A percentile compares a stretch with the other conserved stretches of the same genome.
Evolutionary conservation across 1,140 invertebrate species (phyloP).

Genomic region (Rhysida immarginata): DNA sequence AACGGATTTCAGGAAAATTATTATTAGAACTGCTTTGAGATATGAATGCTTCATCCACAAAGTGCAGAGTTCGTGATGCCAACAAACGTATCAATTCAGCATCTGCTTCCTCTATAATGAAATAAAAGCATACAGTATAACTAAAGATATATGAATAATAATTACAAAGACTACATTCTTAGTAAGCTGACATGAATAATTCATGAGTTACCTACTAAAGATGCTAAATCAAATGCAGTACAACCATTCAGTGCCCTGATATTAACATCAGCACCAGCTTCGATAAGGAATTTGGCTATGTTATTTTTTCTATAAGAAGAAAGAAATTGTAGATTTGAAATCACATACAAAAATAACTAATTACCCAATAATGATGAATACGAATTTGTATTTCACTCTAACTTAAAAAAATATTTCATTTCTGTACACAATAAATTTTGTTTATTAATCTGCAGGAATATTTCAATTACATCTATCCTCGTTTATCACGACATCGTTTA

Average conservation of each 20-base stretch:
- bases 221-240: conserved; percentile 33
- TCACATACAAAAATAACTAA: background rate
- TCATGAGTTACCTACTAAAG: conserved; percentile 19
- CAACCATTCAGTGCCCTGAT: conserved; percentile 30
- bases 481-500: no score
- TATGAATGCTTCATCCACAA: background rate
- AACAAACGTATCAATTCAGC: background rate
- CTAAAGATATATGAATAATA: no score
- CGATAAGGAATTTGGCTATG: conserved; percentile 29
- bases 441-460: no score
- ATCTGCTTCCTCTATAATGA: background rate
- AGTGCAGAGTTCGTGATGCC: background rate
- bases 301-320: conserved; percentile 25
- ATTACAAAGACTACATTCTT: no score
- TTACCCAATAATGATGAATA: no score
- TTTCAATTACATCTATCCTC: no score
- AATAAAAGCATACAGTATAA: background rate
- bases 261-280: conserved; percentile 28
- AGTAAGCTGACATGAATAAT: no score
- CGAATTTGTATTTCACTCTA: no score
- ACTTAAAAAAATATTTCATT: no score
- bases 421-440: no score
- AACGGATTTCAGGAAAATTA: background rate
- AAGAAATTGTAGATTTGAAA: no score
- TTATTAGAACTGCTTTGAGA: background rate